Conservation (phyloP, 2,797 vertebrate species). For the Aratinga solstitialis region DNA sequence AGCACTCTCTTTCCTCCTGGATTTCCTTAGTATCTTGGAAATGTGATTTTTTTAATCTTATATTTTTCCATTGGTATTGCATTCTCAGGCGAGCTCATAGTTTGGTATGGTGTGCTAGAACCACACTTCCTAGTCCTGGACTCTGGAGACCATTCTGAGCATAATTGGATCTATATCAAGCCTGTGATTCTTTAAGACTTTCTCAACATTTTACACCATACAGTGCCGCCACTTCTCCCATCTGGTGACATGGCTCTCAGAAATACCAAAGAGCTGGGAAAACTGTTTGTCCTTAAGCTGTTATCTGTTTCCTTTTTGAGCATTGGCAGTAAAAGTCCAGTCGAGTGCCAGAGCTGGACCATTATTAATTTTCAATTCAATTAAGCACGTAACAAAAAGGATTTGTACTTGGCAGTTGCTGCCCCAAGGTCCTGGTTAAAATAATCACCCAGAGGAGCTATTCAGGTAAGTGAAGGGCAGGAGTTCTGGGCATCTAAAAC, state of each 20-base stretch:
- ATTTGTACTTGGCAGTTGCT: not conserved
- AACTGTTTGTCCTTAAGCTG: conserved; percentile 41
- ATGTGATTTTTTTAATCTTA: not conserved
- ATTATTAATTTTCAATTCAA: conserved; percentile 49
- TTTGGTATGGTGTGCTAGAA: not conserved
- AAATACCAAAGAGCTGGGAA: conserved; percentile 24
- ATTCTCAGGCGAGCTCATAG: not conserved
- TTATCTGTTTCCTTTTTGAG: conserved; percentile 28
- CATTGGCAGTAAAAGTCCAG: conserved; percentile 14
- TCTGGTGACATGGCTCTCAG: not conserved
- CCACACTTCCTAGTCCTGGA: not conserved
- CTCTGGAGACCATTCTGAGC: not conserved
- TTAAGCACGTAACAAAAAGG: not conserved
- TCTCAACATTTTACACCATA: not conserved
- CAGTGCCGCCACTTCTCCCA: not conserved
- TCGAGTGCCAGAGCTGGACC: not conserved
- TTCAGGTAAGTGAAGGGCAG: not conserved
- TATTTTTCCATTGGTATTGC: not conserved
- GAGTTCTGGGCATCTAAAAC: not conserved
- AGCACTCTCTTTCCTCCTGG: not conserved
- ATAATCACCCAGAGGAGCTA: not conserved
- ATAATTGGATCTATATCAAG: not conserved
- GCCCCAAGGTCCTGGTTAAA: not conserved
- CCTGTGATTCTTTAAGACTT: not conserved
- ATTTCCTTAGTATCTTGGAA: not conserved